Evolutionary conservation across 2,888 invertebrate genomes (phyloP).

Genomic region (Amaurobius ferox): DNA sequence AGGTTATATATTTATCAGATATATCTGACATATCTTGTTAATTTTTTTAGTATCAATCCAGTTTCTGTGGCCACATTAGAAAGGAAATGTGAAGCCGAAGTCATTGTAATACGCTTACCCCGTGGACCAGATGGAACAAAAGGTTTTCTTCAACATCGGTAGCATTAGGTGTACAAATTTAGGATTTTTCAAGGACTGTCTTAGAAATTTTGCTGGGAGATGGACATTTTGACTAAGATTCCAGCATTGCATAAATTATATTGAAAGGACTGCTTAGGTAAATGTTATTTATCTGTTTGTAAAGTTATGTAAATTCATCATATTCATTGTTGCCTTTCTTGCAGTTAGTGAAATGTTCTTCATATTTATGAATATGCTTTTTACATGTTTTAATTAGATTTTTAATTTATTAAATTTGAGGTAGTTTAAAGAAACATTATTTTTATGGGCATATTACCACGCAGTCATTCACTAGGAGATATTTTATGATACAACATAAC

Average conservation of each 20-base stretch:
- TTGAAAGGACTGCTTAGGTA: constrained; percentile 14
- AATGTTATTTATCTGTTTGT: constrained; percentile 32
- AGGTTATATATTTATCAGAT: too few species aligned
- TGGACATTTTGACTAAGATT: constrained; percentile 24
- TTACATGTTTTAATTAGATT: constrained; percentile 31
- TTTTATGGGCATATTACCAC: constrained; percentile 11
- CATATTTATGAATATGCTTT: constrained; percentile 32
- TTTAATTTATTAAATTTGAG: constrained; percentile 31
- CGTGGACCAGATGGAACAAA: constrained; percentile 73
- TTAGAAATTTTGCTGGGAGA: constrained; percentile 27
- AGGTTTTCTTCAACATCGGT: constrained; percentile 71
- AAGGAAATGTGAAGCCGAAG: constrained; percentile 34
- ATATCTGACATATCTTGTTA: too few species aligned
- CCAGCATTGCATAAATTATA: constrained; percentile 49
- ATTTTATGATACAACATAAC: constrained; percentile 27
- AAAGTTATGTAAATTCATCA: constrained; percentile 44
- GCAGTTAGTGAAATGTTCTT: constrained; percentile 18
- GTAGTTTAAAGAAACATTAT: constrained; percentile 25
- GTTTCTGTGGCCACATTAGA: constrained; percentile 19
- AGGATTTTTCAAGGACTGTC: constrained; percentile 46
- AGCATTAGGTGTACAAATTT: constrained; percentile 65
- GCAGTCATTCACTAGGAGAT: constrained; percentile 22
- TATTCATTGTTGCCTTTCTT: constrained; percentile 22
- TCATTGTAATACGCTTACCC: constrained; percentile 69
- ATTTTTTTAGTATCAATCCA: constrained; percentile 36